Conservation (phyloP, 2,113 vertebrate species). For the Pterocles burchelli region DNA sequence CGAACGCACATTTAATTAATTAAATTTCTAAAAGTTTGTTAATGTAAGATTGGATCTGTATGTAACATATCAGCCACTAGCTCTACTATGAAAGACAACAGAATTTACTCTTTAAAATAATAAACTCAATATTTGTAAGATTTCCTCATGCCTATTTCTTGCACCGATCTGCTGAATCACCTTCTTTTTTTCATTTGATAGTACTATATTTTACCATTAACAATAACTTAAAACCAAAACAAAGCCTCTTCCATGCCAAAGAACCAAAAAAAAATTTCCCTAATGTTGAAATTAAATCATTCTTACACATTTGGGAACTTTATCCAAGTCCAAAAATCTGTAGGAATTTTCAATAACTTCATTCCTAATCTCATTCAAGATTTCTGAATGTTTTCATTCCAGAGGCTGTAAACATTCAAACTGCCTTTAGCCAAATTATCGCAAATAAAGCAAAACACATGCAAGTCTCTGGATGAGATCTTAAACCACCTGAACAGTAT, state of each 20-base stretch:
- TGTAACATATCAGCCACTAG: conserved; percentile 1
- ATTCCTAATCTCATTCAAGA: background rate
- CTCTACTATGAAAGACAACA: background rate
- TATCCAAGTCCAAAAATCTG: background rate
- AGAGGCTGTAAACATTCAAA: background rate
- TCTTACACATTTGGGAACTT: background rate
- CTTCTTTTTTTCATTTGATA: background rate
- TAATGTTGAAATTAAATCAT: background rate
- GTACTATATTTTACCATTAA: background rate
- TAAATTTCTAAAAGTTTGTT: conserved; percentile 9
- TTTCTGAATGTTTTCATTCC: background rate
- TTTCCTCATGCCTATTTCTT: background rate
- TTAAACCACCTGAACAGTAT: background rate
- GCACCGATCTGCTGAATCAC: conserved; percentile 1
- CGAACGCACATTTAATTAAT: conserved; percentile 42
- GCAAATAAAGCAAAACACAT: background rate
- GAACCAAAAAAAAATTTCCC: background rate
- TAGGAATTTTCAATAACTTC: background rate
- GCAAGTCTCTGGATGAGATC: background rate
- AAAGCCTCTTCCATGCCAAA: background rate
- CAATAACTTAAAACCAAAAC: background rate
- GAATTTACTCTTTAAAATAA: background rate
- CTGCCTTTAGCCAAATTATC: background rate
- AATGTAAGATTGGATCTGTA: background rate
- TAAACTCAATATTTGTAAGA: conserved; percentile 49